Percentiles rank a stretch among this genome's conserved stretches.
Conservation (phyloP, 1,140 invertebrate species). For the Heliothis virescens region DNA sequence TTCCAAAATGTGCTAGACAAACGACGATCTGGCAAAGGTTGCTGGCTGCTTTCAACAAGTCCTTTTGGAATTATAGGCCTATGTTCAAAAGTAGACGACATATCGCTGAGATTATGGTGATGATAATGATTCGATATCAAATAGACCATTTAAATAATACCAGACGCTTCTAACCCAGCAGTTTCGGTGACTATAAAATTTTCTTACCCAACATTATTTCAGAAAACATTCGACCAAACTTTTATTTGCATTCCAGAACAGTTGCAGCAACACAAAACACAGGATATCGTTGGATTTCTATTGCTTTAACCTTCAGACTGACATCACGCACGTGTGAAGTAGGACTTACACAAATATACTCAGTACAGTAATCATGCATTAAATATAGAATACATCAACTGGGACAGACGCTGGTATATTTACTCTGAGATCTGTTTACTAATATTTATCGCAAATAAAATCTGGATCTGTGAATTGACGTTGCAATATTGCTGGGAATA, state of each 20-base stretch:
- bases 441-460: constrained; percentile 21
- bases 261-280: background rate
- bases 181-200: no score
- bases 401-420: background rate
- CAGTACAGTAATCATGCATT: background rate
- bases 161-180: no score
- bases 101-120: no score
- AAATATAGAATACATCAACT: constrained; percentile 4
- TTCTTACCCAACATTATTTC: background rate
- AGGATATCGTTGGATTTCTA: constrained; percentile 11
- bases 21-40: no score
- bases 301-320: constrained; percentile 19
- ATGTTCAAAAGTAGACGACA: no score
- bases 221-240: background rate
- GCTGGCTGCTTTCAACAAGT: no score
- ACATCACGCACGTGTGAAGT: constrained; percentile 1
- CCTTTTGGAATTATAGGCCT: no score
- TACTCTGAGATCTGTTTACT: constrained; percentile 1
- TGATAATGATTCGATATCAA: no score
- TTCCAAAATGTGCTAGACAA: no score
- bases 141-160: no score
- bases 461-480: background rate
- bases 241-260: constrained; percentile 2
- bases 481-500: no score
- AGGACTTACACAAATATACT: background rate